Percentiles rank a stretch among this genome's conserved stretches.
These are phyloP conservation scores for Clarias gariepinus DNA, from an alignment of 2,113 vertebrate species.

Conservation along the genomic window DNA sequence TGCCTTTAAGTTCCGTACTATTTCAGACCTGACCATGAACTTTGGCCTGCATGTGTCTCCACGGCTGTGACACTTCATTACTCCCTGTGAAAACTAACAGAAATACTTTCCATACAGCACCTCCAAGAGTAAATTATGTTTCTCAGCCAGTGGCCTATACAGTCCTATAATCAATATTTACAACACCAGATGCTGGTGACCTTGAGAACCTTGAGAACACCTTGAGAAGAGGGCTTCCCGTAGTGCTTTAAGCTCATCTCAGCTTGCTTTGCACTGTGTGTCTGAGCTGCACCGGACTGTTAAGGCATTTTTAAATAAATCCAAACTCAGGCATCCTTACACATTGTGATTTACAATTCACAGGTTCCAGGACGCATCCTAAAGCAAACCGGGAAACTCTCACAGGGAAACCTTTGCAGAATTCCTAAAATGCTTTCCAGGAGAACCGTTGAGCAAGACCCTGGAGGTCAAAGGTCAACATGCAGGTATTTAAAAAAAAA, in stretches of 20 bases:
- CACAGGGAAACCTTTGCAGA: background rate
- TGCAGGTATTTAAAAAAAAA: background rate
- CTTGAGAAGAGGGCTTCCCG: too few relatives aligned
- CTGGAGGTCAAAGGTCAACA: slow-evolving; percentile 29
- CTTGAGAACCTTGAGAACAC: background rate
- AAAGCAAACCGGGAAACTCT: background rate
- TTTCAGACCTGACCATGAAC: background rate
- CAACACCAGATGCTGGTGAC: background rate
- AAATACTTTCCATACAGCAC: background rate
- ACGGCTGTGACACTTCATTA: background rate
- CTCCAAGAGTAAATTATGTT: background rate
- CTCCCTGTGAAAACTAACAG: background rate
- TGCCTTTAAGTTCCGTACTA: background rate
- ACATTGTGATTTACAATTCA: background rate
- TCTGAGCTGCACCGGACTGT: background rate
- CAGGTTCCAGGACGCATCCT: background rate
- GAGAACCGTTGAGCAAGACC: background rate
- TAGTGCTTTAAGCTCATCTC: background rate
- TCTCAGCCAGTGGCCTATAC: background rate
- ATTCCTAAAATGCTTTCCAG: background rate
- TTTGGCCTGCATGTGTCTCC: background rate
- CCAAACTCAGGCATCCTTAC: background rate
- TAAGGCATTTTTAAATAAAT: background rate
- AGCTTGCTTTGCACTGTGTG: background rate
- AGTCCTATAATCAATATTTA: background rate